Evolutionary conservation across 2,113 vertebrate genomes (phyloP), one percentile per base, ranked within the genome.

Genomic region (Oreochromis niloticus): DNA sequence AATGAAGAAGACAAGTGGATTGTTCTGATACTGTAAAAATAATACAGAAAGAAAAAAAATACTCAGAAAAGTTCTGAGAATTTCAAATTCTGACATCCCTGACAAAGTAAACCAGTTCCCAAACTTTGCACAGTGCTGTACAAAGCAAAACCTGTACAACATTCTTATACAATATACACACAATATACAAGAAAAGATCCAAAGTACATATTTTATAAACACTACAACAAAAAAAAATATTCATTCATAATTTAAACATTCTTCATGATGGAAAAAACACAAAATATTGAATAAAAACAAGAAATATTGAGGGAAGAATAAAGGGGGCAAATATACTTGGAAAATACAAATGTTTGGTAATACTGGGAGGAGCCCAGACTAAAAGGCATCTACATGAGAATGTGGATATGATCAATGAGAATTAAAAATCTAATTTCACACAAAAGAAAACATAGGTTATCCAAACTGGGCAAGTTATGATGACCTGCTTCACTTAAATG

Each of bases 71-170:
- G 32, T 63, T 63, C 6, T 36, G 59, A 34, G 17, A 0, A 63
- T 63, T 63, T 63, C 0, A 36, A 63, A 63, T 19, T 63, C 32
- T 63, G 32, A n/a, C 3, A 7, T 63, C 16, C 16, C 30, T 0
- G 32, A 63, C 32, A 19, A 36, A 36, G 30, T 19, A 34, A 30
- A 61, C 27, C 57, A 34, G 59, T 63, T 19, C 16, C 16, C 59
- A 63, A 36, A 63, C 14, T 17, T 61, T 61, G 3, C 14, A 17
- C 1, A 61, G 57, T 17, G 57, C 27, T 3, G 14, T 32, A 17
- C 59, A 63, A 63, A 63, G 16, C 16, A 19, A 63, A 34, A 12
- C 59, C 9, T 12, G 17, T n/a, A 0, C 4, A 63, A 0, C 59
- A n/a, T 36, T 36, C 32, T 36, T 36, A 63, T 12, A 36, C 6